Evolutionary conservation across 2,888 invertebrate species (phyloP).

Genomic region (Patella depressa): DNA sequence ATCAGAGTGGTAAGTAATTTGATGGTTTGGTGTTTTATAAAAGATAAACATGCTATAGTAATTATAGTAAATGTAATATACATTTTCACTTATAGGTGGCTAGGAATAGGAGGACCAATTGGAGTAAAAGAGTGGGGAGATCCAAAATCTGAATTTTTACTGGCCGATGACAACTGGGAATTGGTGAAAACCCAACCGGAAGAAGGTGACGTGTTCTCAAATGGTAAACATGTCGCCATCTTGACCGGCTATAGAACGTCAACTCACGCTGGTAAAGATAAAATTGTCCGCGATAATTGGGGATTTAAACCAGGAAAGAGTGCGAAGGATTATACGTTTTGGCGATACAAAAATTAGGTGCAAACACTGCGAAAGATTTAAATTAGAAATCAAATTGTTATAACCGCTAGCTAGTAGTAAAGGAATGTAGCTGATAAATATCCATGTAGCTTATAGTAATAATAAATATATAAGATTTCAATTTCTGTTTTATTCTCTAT

Average conservation of each 20-base stretch:
- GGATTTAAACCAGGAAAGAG: constrained; percentile 22
- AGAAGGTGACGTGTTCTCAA: constrained; percentile 28
- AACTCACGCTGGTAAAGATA: constrained; percentile 23
- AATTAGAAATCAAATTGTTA: no score
- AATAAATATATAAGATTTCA: no score
- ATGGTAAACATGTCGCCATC: constrained; percentile 30
- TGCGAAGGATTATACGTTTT: background rate
- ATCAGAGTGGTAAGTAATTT: no score
- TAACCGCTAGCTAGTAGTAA: no score
- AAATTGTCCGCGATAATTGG: constrained; percentile 27
- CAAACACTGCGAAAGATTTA: no score
- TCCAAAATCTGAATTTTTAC: constrained; percentile 19
- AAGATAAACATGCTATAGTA: no score
- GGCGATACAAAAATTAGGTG: constrained; percentile 13
- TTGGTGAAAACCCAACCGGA: background rate
- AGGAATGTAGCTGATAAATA: no score
- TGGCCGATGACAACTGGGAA: constrained; percentile 14
- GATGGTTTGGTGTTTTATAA: no score
- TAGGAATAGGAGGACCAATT: constrained; percentile 22
- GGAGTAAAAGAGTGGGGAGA: constrained; percentile 32
- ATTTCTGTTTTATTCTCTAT: no score
- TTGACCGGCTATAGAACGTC: constrained; percentile 20
- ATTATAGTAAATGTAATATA: no score
- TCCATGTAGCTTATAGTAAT: no score
- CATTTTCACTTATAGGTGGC: background rate